Base-by-base conservation (phyloP, 1,140 invertebrate genomes). In the Diorhabda elongata region DNA sequence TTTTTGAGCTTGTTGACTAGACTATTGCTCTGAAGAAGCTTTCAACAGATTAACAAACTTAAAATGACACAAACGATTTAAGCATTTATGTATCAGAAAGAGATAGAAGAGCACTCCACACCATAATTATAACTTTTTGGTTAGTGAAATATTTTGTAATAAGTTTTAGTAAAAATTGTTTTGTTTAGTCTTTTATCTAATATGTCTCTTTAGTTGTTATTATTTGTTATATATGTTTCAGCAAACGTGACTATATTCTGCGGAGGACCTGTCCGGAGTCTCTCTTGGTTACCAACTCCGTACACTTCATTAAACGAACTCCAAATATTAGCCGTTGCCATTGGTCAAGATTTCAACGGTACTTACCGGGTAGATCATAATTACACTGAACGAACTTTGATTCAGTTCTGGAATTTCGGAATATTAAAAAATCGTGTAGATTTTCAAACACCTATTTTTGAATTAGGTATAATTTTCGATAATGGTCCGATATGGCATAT, bases 401-500 rank as follows among this genome's bases (percentile, higher is more conserved):
- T 90, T 69, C 88, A 89, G 74, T 83, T 90, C 71, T 90, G 87
- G 87, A 81, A 84, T 73, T 78, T 84, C 66, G 85, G 85, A 8
- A 56, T 71, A 6, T 76, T 88, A 64, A 61, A 78, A 64, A 78
- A 85, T 69, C 69, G 75, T 2, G 60, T 62, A 58, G 72, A 44
- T 58, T 58, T 41, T 44, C 8, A 42, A 41, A 47, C 69, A 66
- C 81, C 84, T 4, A 70, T 69, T 62, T 80, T 89, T 64, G 77
- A 80, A 2, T 85, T 88, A 67, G 85, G 84, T 2, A 79, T 92
- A 61, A 84, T 83, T 44, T 88, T 91, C 74, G 82, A 89, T 26
- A 83, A 81, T 72, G 90, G 91, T n/a, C 85, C 85, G 5, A 80
- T 91, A 8, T 91, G 89, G 88, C 82, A 84, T 47, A 81, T 92